Base-by-base conservation (phyloP, 1,140 invertebrate genomes). In the Drosophila nigromelanica region DNA sequence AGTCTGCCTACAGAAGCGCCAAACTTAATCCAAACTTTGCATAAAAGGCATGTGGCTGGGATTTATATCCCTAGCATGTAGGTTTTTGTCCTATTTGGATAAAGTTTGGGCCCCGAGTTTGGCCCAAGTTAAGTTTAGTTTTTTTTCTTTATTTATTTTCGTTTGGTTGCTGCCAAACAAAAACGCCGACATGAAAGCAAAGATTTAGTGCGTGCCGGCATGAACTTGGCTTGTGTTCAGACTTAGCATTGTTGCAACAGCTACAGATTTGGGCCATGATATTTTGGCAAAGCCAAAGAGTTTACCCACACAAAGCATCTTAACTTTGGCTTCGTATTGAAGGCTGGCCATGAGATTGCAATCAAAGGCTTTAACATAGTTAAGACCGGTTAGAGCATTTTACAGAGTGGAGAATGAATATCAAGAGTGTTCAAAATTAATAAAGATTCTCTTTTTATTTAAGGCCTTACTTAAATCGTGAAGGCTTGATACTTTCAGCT, bases 11-110 rank as follows among this genome's bases (percentile, higher is more conserved):
- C 42, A 50, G 67, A 45, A 72, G 67, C 76, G 40, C 37, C 56
- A 86, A 86, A 87, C 82, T 87, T 87, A 87, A 87, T 89, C 82
- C 83, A 79, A 87, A 87, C 79, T 87, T 87, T 87, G 83, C 82
- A 87, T 87, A 87, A 87, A 89, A 77, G 61, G 83, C 83, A 89
- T 89, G 78, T 79, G 83, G 73, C 75, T 83, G 68, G 78, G 82
- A 87, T 82, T 87, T 87, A 89, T 87, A 89, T 75, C 64, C 73
- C 73, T 14, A 50, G 39, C 37, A 52, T 83, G 75, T 85, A 71
- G 78, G 82, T 72, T 24, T 64, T 54, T 67, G 52, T 80, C 47
- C 55, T 61, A 48, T 74, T 55, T 62, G 48, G 21, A 42, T 35
- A 71, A 73, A 63, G 52, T 60, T 45, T 58, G 60, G 60, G 47